Percentiles rank a stretch among this genome's conserved stretches.
Conservation (phyloP, 2,113 vertebrate genomes). For the Carassius gibelio region DNA sequence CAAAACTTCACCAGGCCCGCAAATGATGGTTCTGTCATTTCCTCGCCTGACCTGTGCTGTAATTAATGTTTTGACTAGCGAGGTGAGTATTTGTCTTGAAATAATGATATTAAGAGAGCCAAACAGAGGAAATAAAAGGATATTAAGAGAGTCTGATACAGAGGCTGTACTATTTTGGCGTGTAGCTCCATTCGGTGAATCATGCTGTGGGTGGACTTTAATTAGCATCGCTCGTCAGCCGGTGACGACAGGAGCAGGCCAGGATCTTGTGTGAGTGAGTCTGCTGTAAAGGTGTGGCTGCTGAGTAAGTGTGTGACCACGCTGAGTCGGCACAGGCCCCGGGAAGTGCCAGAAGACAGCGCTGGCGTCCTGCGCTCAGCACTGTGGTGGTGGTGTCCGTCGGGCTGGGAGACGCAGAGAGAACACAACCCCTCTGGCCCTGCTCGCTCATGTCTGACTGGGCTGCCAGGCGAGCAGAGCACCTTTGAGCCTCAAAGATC, state of each 20-base stretch:
- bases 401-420: conserved; percentile 73
- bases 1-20: conserved; percentile 70
- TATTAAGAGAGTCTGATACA: conserved; percentile 48
- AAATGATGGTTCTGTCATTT: not conserved
- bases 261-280: conserved; percentile 20
- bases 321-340: conserved; percentile 84
- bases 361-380: conserved; percentile 66
- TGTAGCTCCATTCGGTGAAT: conserved; percentile 50
- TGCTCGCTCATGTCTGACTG: conserved; percentile 11
- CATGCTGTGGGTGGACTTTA: conserved; percentile 74
- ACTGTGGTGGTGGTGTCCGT: conserved; percentile 83
- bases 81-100: conserved; percentile 41
- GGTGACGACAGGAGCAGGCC: conserved; percentile 38
- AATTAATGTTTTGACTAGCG: conserved; percentile 52
- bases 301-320: conserved; percentile 81
- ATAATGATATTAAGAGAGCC: conserved; percentile 50
- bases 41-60: conserved; percentile 30
- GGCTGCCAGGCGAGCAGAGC: not conserved
- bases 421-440: conserved; percentile 42
- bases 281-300: conserved; percentile 74
- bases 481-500: not conserved
- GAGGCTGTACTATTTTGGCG: not conserved
- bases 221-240: conserved; percentile 67
- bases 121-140: not conserved
- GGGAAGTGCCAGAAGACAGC: conserved; percentile 84